phyloP scores from a whole-genome alignment of 1,140 invertebrate species.

The Triops cancriformis region DNA sequence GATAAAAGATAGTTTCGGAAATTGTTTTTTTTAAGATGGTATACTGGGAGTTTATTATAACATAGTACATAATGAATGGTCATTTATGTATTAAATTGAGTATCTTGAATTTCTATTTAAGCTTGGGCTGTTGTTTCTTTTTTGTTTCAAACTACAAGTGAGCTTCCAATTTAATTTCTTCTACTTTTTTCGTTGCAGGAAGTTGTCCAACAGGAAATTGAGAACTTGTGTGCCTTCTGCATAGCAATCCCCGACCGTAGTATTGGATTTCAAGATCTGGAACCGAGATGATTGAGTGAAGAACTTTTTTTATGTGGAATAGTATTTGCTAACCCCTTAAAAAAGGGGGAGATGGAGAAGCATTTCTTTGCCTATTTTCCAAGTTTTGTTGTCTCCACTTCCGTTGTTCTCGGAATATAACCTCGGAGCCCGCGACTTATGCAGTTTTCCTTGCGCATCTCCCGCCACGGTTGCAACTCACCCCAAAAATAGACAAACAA shows the following conservation, averaged over 20 bases:
- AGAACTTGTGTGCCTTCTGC: conserved; percentile 9
- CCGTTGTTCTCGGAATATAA: conserved; percentile 3
- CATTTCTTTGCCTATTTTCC: neutral
- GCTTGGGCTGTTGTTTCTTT: neutral
- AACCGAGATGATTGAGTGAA: neutral
- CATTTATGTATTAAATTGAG: too few species aligned
- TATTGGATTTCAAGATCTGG: neutral
- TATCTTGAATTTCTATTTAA: too few species aligned
- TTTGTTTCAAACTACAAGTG: neutral
- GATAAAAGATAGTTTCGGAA: too few species aligned
- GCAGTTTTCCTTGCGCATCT: neutral
- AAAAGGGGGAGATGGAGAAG: neutral
- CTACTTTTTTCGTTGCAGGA: neutral
- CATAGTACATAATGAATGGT: too few species aligned
- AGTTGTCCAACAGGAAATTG: neutral
- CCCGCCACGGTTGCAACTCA: neutral
- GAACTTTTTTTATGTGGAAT: neutral
- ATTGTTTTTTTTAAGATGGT: too few species aligned
- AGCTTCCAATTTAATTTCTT: neutral
- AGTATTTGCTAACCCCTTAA: neutral
- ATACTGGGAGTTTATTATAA: too few species aligned
- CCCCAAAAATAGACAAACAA: conserved; percentile 2
- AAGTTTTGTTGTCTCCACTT: neutral
- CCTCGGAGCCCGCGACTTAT: neutral
- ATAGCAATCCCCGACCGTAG: neutral